Conservation (phyloP, 2,113 vertebrate genomes). For the Cebidichthys violaceus region DNA sequence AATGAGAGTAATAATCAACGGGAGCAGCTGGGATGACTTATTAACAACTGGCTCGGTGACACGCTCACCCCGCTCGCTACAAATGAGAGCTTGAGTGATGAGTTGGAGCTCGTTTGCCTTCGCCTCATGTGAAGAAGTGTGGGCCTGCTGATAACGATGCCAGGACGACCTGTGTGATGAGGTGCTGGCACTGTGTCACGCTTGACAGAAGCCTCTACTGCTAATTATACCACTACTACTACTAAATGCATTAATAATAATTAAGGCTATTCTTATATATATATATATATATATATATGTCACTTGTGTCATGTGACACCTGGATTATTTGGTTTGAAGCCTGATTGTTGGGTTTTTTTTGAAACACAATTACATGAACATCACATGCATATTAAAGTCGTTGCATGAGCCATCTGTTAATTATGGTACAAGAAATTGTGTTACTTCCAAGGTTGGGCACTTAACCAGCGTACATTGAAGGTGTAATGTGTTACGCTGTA, state of each 20-base stretch:
- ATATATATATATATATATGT: background rate
- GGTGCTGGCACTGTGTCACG: conserved; percentile 37
- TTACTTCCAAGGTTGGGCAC: background rate
- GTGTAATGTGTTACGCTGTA: background rate
- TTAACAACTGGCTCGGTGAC: conserved; percentile 77
- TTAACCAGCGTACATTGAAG: background rate
- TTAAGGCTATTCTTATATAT: background rate
- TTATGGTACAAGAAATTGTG: background rate
- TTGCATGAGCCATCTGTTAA: background rate
- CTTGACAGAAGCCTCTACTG: conserved; percentile 9
- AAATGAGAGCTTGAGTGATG: conserved; percentile 81
- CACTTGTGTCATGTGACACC: background rate
- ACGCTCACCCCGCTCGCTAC: conserved; percentile 72
- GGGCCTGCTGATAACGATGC: conserved; percentile 66
- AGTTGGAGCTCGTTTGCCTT: conserved; percentile 62
- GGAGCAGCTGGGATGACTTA: conserved; percentile 82
- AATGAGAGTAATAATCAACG: conserved; percentile 82
- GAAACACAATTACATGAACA: conserved; percentile 3
- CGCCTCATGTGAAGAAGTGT: conserved; percentile 55
- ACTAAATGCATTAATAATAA: conserved; percentile 23
- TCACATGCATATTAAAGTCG: background rate
- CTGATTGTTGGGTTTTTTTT: conserved; percentile 7
- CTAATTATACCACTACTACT: background rate
- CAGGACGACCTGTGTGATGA: conserved; percentile 35
- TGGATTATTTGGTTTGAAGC: background rate